These are phyloP conservation scores for Notolabrus celidotus DNA, from an alignment of 2,797 vertebrate species.

Conservation along the genomic window DNA sequence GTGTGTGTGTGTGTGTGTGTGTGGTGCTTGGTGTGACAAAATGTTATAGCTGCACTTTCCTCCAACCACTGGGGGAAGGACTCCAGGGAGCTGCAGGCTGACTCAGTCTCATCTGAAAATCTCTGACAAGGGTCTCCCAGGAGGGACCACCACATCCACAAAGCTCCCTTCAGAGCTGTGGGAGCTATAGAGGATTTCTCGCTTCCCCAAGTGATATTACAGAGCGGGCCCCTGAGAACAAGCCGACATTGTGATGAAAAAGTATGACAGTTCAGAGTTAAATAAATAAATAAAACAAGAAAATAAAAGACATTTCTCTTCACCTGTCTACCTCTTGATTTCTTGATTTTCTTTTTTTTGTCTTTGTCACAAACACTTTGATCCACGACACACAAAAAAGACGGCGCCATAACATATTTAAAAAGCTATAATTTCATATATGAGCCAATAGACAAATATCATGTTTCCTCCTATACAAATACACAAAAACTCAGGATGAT, in stretches of 20 bases:
- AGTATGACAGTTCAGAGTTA: constrained; percentile 45
- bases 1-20: constrained; percentile 12
- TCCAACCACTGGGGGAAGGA: constrained; percentile 53
- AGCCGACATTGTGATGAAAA: constrained; percentile 50
- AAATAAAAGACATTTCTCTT: constrained; percentile 44
- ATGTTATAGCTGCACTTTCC: constrained; percentile 67
- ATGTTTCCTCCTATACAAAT: not conserved
- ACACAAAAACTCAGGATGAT: constrained; percentile 21
- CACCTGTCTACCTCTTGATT: constrained; percentile 42
- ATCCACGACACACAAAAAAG: not conserved
- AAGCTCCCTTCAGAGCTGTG: constrained; percentile 56
- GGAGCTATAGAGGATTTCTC: constrained; percentile 41
- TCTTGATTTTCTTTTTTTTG: constrained; percentile 40
- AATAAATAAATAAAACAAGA: constrained; percentile 51
- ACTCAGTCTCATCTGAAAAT: constrained; percentile 72
- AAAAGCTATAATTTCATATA: not conserved
- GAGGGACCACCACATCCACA: constrained; percentile 49
- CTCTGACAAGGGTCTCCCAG: constrained; percentile 62
- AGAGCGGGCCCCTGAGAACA: constrained; percentile 43
- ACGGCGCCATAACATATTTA: not conserved
- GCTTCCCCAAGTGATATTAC: constrained; percentile 49
- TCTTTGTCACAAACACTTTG: constrained; percentile 9
- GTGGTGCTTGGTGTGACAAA: constrained; percentile 51
- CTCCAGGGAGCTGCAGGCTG: constrained; percentile 72
- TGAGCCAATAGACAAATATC: not conserved